Base-by-base conservation (phyloP, 2,113 vertebrate species). In the Cyanocitta stelleri region DNA sequence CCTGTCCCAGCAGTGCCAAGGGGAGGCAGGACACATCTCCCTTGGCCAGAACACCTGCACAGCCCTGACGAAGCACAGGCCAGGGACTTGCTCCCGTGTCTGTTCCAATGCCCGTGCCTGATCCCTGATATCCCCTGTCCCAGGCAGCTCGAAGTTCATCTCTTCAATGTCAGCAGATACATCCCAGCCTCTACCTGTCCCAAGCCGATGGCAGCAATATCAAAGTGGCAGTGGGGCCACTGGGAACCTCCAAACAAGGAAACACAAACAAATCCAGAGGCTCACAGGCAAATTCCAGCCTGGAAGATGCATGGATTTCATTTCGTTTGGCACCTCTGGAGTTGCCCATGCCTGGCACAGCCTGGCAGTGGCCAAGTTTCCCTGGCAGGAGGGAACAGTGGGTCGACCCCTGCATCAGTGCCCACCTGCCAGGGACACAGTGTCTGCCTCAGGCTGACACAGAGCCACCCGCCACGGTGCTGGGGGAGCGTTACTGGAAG, bases 361-460 rank as follows among this genome's bases (percentile, higher is more conserved):
- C 19, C 12, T 29, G 24, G 72, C 55, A 30, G 27, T 32, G 44
- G n/a, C 44, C 29, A 6, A 32, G 56, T 6, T 27, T 32, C 44
- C 73, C 56, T 24, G 21, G 56, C 44, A 39, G 44, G 15, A 49
- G 35, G 44, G 44, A 61, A 56, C 3, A 2, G 44, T 7, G 21
- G 17, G 26, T 8, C 20, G 3, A 46, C 27, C 48, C 32, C 27
- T 44, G 54, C 52, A 2, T 2, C n/a, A 32, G 44, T 19, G n/a
- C 56, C 73, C 54, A 35, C 56, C 29, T 29, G 61, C 49, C 6
- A 2, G 64, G 66, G 43, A 71, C 3, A 4, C 11, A 0, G 51
- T 0, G 4, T 11, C 27, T 21, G 41, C 46, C 69, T 43, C 17
- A 0, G 0, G 39, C 26, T 8, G 63, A 30, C 56, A 49, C 32